Conservation (phyloP, 1,140 invertebrate genomes). For the Mycetomoellerius zeteki region DNA sequence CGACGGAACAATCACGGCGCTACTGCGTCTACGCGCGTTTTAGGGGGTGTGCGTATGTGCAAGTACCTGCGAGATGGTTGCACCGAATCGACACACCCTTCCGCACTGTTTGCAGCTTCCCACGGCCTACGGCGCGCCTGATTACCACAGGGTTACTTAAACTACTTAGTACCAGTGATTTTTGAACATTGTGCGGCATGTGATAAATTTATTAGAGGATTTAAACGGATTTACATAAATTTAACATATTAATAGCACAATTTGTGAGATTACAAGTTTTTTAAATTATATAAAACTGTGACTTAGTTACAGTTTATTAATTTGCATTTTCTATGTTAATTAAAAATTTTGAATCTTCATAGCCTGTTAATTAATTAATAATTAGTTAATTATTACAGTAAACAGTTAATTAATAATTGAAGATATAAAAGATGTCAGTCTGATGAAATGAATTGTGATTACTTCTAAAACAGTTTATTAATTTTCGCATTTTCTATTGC, state of each 20-base stretch:
- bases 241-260: not conserved
- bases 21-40: slow-evolving; percentile 60
- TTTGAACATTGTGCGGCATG: not conserved
- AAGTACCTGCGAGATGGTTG: slow-evolving; percentile 42
- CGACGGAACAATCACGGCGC: slow-evolving; percentile 75
- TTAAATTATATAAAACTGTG: not conserved
- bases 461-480: not conserved
- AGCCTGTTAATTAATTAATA: not conserved
- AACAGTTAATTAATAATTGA: slow-evolving; percentile 11
- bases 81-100: slow-evolving; percentile 62
- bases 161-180: slow-evolving; percentile 25
- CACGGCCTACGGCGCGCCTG: slow-evolving; percentile 44
- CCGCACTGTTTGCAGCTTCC: slow-evolving; percentile 47
- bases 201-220: not conserved
- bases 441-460: slow-evolving; percentile 2
- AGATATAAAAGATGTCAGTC: not conserved
- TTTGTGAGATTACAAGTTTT: not conserved
- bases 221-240: not conserved
- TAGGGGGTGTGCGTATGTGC: not conserved
- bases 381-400: too few species aligned
- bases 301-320: not conserved
- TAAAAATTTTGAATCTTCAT: not conserved
- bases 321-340: not conserved
- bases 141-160: slow-evolving; percentile 54
- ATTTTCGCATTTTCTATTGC: not conserved